A percentile compares a stretch with the other conserved stretches of the same genome.
Evolutionary conservation across 2,113 vertebrate genomes (phyloP).

Genomic region (Malaclemys terrapin): DNA sequence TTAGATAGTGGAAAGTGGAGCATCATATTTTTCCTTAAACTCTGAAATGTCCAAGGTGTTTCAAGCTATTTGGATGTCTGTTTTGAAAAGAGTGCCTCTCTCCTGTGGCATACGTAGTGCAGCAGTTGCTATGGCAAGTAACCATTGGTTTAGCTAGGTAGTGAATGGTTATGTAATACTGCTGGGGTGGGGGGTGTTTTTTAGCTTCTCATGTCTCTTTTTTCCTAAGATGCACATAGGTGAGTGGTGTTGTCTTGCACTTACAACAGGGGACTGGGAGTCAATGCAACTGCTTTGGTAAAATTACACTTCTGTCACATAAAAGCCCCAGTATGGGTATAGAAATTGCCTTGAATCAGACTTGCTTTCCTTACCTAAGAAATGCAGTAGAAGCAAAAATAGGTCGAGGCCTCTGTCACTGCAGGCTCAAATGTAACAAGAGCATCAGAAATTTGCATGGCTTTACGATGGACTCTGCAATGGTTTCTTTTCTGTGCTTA

Average conservation of each 20-base stretch:
- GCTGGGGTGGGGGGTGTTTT: neutral
- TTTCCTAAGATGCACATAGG: neutral
- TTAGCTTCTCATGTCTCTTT: neutral
- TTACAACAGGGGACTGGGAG: neutral
- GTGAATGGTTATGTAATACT: neutral
- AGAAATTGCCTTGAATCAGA: neutral
- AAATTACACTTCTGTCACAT: neutral
- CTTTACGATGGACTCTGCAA: neutral
- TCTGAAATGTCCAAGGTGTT: neutral
- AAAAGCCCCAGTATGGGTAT: neutral
- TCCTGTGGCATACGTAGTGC: accelerated
- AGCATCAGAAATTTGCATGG: neutral
- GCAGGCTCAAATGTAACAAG: neutral
- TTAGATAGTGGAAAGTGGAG: neutral
- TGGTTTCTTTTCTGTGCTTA: neutral
- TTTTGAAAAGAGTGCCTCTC: neutral
- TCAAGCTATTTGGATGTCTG: neutral
- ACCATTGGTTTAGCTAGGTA: neutral
- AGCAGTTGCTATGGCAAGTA: accelerated
- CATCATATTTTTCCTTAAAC: neutral
- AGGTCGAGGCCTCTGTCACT: neutral
- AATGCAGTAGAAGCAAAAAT: neutral
- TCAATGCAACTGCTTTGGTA: neutral
- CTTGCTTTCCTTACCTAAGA: neutral
- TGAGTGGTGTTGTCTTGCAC: neutral